These are phyloP conservation scores for Laspeyria flexula DNA, from an alignment of 2,888 invertebrate genomes.

Conservation along the genomic window DNA sequence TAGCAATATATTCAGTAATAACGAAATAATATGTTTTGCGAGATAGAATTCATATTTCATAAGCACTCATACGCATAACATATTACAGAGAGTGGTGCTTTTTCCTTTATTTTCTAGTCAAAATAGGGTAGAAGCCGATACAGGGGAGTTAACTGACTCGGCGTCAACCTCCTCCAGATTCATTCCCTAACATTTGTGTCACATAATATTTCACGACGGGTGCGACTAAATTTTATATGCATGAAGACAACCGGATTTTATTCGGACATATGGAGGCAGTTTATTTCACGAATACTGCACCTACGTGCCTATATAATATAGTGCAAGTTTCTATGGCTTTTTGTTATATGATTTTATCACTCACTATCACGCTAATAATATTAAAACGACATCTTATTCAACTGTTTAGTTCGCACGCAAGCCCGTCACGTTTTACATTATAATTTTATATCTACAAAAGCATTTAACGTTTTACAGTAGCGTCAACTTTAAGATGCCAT, in stretches of 20 bases:
- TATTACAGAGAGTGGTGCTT: conserved; percentile 76
- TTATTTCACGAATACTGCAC: conserved; percentile 48
- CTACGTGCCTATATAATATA: conserved; percentile 25
- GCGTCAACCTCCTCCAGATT: conserved; percentile 67
- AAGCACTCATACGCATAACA: conserved; percentile 79
- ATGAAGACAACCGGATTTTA: conserved; percentile 71
- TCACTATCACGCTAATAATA: conserved; percentile 4
- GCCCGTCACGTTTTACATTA: conserved; percentile 32
- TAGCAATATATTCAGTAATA: conserved; percentile 80
- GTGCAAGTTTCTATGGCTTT: conserved; percentile 7
- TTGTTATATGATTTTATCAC: conserved; percentile 16
- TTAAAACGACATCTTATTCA: conserved; percentile 13
- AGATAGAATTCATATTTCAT: conserved; percentile 85
- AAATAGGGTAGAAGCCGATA: conserved; percentile 72
- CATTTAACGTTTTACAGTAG: conserved; percentile 67
- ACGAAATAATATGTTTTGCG: conserved; percentile 82
- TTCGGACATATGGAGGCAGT: conserved; percentile 66
- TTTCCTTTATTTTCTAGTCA: conserved; percentile 77
- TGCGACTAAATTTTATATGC: conserved; percentile 74
- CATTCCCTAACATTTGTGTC: conserved; percentile 73
- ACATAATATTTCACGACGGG: conserved; percentile 72
- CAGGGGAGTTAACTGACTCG: conserved; percentile 66
- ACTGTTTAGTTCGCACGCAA: conserved; percentile 23
- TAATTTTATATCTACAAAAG: conserved; percentile 42
- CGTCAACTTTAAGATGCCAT: conserved; percentile 60